A percentile compares a stretch with the other conserved stretches of the same genome.
Conservation (phyloP, 2,888 invertebrate genomes). For the Helobdella robusta region DNA sequence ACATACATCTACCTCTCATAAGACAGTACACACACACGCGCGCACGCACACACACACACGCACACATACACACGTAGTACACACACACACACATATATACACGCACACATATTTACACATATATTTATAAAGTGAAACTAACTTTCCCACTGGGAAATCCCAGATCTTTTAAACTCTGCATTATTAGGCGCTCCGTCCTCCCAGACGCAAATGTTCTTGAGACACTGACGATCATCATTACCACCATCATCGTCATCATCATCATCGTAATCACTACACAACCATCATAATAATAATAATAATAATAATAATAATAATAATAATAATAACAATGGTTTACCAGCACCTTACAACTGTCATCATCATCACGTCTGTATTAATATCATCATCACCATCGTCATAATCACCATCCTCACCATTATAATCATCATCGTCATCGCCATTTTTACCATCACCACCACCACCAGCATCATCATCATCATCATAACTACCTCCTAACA, state of each 20-base stretch:
- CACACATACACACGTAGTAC: background rate
- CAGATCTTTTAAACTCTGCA: constrained; percentile 86
- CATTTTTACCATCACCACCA: too few species aligned
- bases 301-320: background rate
- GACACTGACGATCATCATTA: background rate
- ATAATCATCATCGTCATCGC: background rate
- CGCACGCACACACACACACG: background rate
- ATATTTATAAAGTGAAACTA: constrained; percentile 15
- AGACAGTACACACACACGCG: background rate
- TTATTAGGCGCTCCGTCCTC: constrained; percentile 93
- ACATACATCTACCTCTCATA: background rate
- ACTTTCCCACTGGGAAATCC: constrained; percentile 74
- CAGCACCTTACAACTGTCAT: too few species aligned
- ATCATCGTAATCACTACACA: background rate
- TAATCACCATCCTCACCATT: background rate
- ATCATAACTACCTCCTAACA: constrained; percentile 60
- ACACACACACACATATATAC: too few species aligned
- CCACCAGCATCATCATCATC: too few species aligned
- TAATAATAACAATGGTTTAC: background rate
- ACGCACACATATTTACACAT: background rate
- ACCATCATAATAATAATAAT: too few species aligned
- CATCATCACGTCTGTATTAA: too few species aligned
- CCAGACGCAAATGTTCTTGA: constrained; percentile 98
- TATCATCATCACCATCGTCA: background rate
- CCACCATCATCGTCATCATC: background rate